Evolutionary conservation across 2,113 vertebrate genomes (phyloP).

Genomic region (Corythaeola cristata): DNA sequence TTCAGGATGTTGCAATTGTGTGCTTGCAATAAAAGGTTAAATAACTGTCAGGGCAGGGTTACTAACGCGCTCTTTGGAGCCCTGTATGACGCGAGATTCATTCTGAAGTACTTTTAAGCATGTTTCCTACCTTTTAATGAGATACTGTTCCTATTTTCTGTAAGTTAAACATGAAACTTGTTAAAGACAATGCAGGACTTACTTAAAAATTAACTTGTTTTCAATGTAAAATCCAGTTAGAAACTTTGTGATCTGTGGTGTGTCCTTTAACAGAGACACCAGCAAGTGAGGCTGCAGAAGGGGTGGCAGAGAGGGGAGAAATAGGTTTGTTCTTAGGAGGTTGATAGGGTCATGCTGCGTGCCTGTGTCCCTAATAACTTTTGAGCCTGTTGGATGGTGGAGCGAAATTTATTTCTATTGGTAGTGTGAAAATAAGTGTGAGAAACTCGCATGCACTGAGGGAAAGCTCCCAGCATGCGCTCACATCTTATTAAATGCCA

Average conservation of each 20-base stretch:
- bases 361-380: neutral
- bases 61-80: neutral
- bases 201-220: neutral
- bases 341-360: neutral
- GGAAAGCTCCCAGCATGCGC: neutral
- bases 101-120: neutral
- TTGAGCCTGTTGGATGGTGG: neutral
- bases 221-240: neutral
- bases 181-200: neutral
- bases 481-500: neutral
- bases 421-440: neutral
- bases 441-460: fast-evolving
- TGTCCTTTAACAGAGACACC: neutral
- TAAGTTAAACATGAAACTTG: neutral
- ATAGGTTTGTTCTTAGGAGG: neutral
- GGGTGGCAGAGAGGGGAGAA: neutral
- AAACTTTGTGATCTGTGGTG: neutral
- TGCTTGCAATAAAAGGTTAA: slow-evolving; percentile 19
- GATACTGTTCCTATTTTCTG: neutral
- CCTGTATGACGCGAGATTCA: neutral
- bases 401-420: neutral
- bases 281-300: neutral
- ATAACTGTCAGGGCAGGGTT: slow-evolving; percentile 18
- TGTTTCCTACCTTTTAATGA: slow-evolving; percentile 15
- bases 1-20: slow-evolving; percentile 16